Percentiles rank a stretch among this genome's conserved stretches.
phyloP scores from a whole-genome alignment of 1,140 invertebrate species.

The Phocides pigmalion region DNA sequence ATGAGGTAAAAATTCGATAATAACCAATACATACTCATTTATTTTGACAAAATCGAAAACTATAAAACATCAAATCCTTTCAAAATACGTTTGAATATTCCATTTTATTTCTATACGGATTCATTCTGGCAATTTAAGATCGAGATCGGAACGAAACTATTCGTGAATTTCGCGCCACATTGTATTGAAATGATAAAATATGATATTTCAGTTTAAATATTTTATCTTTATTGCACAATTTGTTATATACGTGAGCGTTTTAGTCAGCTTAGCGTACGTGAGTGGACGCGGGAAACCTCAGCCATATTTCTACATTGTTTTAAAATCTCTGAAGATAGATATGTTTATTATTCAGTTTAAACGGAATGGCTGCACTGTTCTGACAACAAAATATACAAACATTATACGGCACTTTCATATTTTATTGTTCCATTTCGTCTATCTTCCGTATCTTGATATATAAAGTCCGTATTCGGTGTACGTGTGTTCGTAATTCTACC shows the following conservation, averaged over 20 bases:
- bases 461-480: no score
- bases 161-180: slow-evolving; percentile 14
- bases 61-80: no score
- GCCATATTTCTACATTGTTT: slow-evolving; percentile 35
- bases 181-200: slow-evolving; percentile 33
- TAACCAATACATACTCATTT: no score
- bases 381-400: slow-evolving; percentile 27
- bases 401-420: slow-evolving; percentile 21
- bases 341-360: slow-evolving; percentile 32
- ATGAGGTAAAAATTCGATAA: no score
- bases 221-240: slow-evolving; percentile 36
- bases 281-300: slow-evolving; percentile 12
- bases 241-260: slow-evolving; percentile 29
- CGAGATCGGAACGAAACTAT: slow-evolving; percentile 9
- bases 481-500: no score
- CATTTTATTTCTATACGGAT: slow-evolving; percentile 10
- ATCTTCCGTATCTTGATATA: no score
- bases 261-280: slow-evolving; percentile 33
- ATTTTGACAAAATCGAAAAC: no score
- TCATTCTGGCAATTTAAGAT: slow-evolving; percentile 12
- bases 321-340: slow-evolving; percentile 33
- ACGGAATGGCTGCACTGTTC: slow-evolving; percentile 13
- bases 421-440: slow-evolving; percentile 24
- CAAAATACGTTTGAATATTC: slow-evolving; percentile 8
- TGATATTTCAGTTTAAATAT: slow-evolving; percentile 25